These are phyloP conservation scores for Python bivittatus DNA, from an alignment of 2,113 vertebrate species.

Conservation along the genomic window DNA sequence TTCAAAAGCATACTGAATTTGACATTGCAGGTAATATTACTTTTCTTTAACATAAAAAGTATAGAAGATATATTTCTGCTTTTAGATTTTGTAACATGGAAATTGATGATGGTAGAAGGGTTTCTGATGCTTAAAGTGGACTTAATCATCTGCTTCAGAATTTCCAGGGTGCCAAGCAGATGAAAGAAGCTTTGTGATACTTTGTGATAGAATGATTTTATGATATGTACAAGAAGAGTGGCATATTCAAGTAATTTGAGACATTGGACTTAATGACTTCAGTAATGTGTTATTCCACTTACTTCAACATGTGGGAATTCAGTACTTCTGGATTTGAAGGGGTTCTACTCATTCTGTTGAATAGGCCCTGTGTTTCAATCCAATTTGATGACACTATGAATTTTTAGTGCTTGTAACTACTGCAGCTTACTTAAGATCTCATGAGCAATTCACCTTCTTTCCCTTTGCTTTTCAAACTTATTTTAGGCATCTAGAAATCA, in stretches of 20 bases:
- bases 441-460: too few relatives aligned
- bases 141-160: neutral
- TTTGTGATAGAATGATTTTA: neutral
- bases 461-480: too few relatives aligned
- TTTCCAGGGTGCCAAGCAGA: neutral
- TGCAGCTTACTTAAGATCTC: too few relatives aligned
- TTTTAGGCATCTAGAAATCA: too few relatives aligned
- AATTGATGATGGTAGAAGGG: neutral
- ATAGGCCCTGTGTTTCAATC: too few relatives aligned
- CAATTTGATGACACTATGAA: too few relatives aligned
- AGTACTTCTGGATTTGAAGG: neutral
- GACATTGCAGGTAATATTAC: neutral
- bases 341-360: neutral
- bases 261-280: neutral
- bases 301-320: neutral
- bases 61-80: neutral
- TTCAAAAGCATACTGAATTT: neutral
- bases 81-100: neutral
- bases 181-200: neutral
- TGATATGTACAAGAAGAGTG: neutral
- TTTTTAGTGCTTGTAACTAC: too few relatives aligned
- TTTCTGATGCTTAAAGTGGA: neutral
- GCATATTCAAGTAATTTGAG: neutral
- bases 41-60: neutral
- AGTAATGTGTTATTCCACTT: neutral